These are phyloP conservation scores for Aleiodes leptofemur DNA, from an alignment of 2,888 invertebrate species.

Conservation along the genomic window DNA sequence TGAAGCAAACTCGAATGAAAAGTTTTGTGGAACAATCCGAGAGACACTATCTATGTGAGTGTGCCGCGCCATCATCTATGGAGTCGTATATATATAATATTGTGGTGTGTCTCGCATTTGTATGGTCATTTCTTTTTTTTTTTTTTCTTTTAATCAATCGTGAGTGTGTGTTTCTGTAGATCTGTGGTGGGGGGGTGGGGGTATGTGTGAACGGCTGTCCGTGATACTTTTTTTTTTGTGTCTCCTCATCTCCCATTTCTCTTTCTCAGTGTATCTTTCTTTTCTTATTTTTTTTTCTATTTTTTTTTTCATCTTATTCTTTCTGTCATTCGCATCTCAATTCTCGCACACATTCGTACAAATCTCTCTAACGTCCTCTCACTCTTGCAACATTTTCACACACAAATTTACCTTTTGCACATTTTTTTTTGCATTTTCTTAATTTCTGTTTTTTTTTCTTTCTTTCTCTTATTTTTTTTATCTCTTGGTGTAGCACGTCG, in stretches of 20 bases:
- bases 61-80: conserved; percentile 76
- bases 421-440: conserved; percentile 13
- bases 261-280: conserved; percentile 38
- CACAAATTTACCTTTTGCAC: conserved; percentile 50
- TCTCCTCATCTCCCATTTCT: conserved; percentile 52
- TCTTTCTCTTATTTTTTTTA: conserved; percentile 16
- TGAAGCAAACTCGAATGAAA: conserved; percentile 76
- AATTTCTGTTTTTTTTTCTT: conserved; percentile 31
- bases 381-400: conserved; percentile 47
- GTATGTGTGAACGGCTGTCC: conserved; percentile 60
- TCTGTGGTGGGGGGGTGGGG: conserved; percentile 57
- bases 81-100: conserved; percentile 76
- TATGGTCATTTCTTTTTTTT: conserved; percentile 65
- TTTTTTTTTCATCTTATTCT: conserved; percentile 42
- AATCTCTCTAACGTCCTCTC: conserved; percentile 50
- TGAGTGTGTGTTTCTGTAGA: conserved; percentile 61
- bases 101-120: conserved; percentile 66
- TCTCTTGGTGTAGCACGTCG: conserved; percentile 64
- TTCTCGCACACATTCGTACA: conserved; percentile 51
- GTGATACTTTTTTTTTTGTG: conserved; percentile 56
- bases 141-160: conserved; percentile 60
- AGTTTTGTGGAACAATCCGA: conserved; percentile 76
- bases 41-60: conserved; percentile 76
- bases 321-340: conserved; percentile 34
- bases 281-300: conserved; percentile 51